These are phyloP conservation scores for Anaspis maculata DNA, from an alignment of 2,888 invertebrate genomes.

Conservation along the genomic window DNA sequence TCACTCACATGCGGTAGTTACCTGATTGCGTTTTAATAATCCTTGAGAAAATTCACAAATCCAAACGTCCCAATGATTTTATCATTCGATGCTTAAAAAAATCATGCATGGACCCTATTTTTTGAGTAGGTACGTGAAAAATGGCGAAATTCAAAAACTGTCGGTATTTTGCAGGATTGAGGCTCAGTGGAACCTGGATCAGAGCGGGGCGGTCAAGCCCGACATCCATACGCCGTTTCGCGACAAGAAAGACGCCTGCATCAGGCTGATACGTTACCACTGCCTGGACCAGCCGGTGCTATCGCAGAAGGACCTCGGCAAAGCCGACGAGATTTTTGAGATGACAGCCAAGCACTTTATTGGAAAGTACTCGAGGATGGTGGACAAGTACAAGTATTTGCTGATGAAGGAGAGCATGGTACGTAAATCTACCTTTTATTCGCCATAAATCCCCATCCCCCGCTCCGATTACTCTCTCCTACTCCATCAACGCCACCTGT, in stretches of 20 bases:
- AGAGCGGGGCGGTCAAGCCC: conserved; percentile 63
- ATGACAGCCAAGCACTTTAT: conserved; percentile 59
- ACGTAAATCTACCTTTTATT: conserved; percentile 27
- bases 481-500: background rate
- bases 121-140: no score
- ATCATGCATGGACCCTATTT: no score
- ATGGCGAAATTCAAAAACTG: no score
- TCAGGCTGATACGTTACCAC: conserved; percentile 67
- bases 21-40: no score
- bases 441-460: background rate
- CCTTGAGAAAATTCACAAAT: no score
- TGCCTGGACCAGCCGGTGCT: conserved; percentile 61
- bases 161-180: conserved; percentile 69
- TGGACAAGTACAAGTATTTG: conserved; percentile 64
- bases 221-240: conserved; percentile 65
- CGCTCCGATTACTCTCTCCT: background rate
- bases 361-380: conserved; percentile 61
- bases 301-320: conserved; percentile 53
- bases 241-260: conserved; percentile 65
- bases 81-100: no score
- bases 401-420: conserved; percentile 74
- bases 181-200: conserved; percentile 66
- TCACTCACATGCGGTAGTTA: no score
- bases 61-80: no score
- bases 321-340: conserved; percentile 63